These are phyloP conservation scores for Epinephelus awoara DNA, from an alignment of 2,797 vertebrate species.

Conservation along the genomic window DNA sequence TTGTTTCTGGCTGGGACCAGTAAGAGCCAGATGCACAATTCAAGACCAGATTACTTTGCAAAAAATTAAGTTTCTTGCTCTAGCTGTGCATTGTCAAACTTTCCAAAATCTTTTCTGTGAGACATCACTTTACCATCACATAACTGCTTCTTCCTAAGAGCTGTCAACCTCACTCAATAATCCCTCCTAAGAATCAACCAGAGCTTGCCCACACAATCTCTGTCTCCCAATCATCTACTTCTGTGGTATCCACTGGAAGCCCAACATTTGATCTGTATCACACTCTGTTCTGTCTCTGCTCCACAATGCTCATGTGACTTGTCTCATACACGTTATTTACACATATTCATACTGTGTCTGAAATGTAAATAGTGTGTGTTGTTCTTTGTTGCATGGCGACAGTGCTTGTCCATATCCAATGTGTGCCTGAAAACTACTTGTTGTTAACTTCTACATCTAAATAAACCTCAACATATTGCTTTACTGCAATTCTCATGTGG, in stretches of 20 bases:
- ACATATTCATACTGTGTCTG: background rate
- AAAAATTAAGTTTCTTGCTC: background rate
- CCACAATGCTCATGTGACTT: background rate
- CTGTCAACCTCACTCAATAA: conserved; percentile 10
- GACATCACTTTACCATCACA: background rate
- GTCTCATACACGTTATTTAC: background rate
- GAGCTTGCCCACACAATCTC: background rate
- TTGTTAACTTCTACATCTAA: background rate
- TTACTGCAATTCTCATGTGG: background rate
- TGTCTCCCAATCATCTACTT: background rate
- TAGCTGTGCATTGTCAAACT: background rate
- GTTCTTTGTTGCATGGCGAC: background rate
- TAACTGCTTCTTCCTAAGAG: background rate
- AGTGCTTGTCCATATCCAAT: background rate
- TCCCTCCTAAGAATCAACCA: background rate
- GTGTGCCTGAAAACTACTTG: background rate
- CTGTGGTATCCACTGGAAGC: background rate
- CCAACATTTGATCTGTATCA: background rate
- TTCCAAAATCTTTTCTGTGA: conserved; percentile 6
- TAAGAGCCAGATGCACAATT: conserved; percentile 1
- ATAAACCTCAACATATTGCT: background rate
- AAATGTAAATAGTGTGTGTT: background rate
- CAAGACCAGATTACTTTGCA: background rate
- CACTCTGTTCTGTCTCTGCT: background rate
- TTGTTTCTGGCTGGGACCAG: conserved; percentile 1